Percentiles rank a stretch among this genome's conserved stretches.
phyloP scores from a whole-genome alignment of 2,888 invertebrate species.

The Volucella inanis region DNA sequence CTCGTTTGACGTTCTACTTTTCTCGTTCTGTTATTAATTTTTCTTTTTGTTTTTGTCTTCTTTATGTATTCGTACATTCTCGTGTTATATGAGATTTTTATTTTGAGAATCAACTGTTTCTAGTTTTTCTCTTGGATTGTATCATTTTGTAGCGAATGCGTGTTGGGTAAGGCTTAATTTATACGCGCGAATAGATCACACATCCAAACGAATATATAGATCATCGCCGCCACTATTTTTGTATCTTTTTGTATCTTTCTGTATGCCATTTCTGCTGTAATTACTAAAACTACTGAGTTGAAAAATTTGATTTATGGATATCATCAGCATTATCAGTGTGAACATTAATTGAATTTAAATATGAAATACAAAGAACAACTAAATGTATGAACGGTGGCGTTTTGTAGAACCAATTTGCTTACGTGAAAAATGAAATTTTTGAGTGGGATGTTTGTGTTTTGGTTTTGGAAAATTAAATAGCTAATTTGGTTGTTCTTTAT shows the following conservation, averaged over 20 bases:
- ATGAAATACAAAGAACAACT: neutral
- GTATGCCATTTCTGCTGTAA: conserved; percentile 22
- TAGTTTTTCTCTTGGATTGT: neutral
- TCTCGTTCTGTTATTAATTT: conserved; percentile 4
- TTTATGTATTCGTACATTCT: neutral
- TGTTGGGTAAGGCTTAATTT: conserved; percentile 4
- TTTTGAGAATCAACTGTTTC: neutral
- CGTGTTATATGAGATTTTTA: neutral
- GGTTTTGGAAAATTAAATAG: too few relatives aligned
- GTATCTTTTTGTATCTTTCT: conserved; percentile 21
- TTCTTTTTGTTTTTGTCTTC: neutral
- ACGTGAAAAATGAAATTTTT: too few relatives aligned
- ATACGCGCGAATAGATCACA: conserved; percentile 45
- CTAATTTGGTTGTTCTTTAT: too few relatives aligned
- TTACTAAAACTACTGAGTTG: conserved; percentile 26
- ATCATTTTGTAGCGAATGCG: conserved; percentile 4
- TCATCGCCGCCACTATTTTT: neutral
- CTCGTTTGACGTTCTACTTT: conserved; percentile 31
- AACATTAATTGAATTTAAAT: conserved; percentile 47
- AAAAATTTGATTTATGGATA: conserved; percentile 51
- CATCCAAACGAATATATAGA: neutral
- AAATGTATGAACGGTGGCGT: neutral
- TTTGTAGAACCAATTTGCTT: too few relatives aligned
- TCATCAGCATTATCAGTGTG: conserved; percentile 48
- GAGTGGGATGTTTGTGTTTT: too few relatives aligned